Base-by-base conservation (phyloP, 2,888 invertebrate species). In the Rhyacophila evoluta region DNA sequence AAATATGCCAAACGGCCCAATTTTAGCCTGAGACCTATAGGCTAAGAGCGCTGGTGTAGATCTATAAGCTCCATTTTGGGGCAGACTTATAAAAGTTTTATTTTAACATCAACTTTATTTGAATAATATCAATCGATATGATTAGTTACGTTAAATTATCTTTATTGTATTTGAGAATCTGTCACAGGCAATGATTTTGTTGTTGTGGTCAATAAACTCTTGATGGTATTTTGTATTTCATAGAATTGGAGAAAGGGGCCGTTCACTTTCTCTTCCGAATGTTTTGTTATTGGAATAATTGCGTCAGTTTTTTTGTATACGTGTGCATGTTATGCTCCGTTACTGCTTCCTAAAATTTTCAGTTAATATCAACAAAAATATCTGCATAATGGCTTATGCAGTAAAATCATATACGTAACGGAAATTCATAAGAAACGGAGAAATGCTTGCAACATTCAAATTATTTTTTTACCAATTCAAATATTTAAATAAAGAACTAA, bases 211-310 rank as follows among this genome's bases (percentile, higher is more conserved):
- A 81, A 80, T 36, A 76, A 80, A 80, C 81, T 81, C 75, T 81
- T 41, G 78, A 70, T 27, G 19, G 55, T 25, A 55, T 55, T 55
- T 55, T 4, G 55, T 55, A 39, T 74, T 81, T 79, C 81, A 75
- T 74, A 78, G 81, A 81, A 81, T 39, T 71, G 80, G 81, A 80
- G 81, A 81, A 80, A 81, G 81, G 81, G 72, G 74, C 25, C 75
- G 81, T 74, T 81, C 82, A 82, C 82, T 82, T 82, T 82, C 82
- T 81, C 82, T 81, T 81, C 37, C 29, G 28, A 12, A 19, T 39
- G 72, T 36, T 72, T 72, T 75, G 75, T 67, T 68, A 72, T 70
- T 74, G 55, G 25, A 78, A 74, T 72, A 73, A 76, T 82, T 82
- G 82, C 82, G 82, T 82, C 82, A 82, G 77, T 77, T 69, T 72